Conservation (phyloP, 1,140 invertebrate genomes). For the Drosophila nasuta region DNA sequence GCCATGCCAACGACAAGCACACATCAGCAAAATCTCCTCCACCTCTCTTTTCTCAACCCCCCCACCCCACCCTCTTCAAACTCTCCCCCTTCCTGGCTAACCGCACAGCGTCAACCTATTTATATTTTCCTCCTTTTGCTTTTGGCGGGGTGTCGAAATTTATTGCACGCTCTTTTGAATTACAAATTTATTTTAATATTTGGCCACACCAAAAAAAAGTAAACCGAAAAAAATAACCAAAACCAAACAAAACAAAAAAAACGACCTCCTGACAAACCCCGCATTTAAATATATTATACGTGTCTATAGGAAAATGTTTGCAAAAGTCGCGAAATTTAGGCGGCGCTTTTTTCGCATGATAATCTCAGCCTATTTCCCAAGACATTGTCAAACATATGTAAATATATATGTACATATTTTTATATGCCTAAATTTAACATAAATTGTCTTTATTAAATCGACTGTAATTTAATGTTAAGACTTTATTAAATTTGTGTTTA, state of each 20-base stretch:
- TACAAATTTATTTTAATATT: constrained; percentile 82
- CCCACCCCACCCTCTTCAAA: not conserved
- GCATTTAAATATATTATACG: constrained; percentile 53
- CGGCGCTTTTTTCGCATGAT: not conserved
- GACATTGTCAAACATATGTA: too few relatives aligned
- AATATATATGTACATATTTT: too few relatives aligned
- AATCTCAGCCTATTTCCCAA: not conserved
- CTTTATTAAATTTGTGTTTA: too few relatives aligned
- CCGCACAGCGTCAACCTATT: constrained; percentile 67
- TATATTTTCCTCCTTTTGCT: constrained; percentile 62
- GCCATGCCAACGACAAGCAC: constrained; percentile 72
- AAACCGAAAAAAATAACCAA: not conserved
- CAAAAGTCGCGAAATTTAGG: not conserved
- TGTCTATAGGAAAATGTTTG: not conserved
- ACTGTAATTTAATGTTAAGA: too few relatives aligned
- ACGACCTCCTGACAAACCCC: not conserved
- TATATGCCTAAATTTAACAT: too few relatives aligned
- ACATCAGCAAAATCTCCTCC: constrained; percentile 56
- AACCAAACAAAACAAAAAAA: not conserved
- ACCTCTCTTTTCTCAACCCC: not conserved
- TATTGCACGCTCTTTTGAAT: constrained; percentile 76
- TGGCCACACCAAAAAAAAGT: constrained; percentile 25
- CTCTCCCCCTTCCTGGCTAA: not conserved
- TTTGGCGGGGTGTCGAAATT: constrained; percentile 60
- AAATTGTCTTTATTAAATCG: too few relatives aligned